A percentile compares a stretch with the other conserved stretches of the same genome.
These are phyloP conservation scores for Rhyacophila brunnea DNA, from an alignment of 1,140 invertebrate species.

Conservation along the genomic window DNA sequence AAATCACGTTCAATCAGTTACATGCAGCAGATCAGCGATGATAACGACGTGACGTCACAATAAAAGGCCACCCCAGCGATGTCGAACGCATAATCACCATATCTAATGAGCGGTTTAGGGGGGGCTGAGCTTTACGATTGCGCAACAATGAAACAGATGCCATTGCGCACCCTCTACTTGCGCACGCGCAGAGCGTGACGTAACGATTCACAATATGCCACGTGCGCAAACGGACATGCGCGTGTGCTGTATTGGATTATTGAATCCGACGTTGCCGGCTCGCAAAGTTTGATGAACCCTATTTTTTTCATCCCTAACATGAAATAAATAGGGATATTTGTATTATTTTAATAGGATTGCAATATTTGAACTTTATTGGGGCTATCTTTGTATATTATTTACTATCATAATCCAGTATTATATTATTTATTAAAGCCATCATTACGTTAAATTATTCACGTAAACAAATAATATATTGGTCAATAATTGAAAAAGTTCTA, in stretches of 20 bases:
- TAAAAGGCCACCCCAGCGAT: background rate
- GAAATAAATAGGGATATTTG: background rate
- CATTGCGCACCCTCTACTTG: background rate
- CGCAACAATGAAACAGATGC: slow-evolving; percentile 17
- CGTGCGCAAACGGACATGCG: slow-evolving; percentile 1
- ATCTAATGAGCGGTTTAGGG: slow-evolving; percentile 4
- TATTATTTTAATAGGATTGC: background rate
- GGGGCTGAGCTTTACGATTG: slow-evolving; percentile 8
- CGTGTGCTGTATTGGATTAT: slow-evolving; percentile 6
- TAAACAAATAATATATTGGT: too few species aligned
- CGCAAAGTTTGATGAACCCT: background rate
- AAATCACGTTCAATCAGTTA: too few species aligned
- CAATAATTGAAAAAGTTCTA: too few species aligned
- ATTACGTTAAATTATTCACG: too few species aligned
- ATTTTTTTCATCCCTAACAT: background rate
- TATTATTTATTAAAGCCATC: too few species aligned
- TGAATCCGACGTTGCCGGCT: slow-evolving; percentile 6
- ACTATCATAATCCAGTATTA: too few species aligned
- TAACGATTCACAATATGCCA: slow-evolving; percentile 5
- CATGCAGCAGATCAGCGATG: too few species aligned
- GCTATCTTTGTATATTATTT: too few species aligned
- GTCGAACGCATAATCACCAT: slow-evolving; percentile 3
- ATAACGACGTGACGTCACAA: background rate
- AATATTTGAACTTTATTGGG: too few species aligned
- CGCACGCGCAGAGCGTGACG: slow-evolving; percentile 9